Evolutionary conservation across 2,113 vertebrate species (phyloP), one percentile per base, ranked within the genome.

Genomic region (Mormyrus lacerda): DNA sequence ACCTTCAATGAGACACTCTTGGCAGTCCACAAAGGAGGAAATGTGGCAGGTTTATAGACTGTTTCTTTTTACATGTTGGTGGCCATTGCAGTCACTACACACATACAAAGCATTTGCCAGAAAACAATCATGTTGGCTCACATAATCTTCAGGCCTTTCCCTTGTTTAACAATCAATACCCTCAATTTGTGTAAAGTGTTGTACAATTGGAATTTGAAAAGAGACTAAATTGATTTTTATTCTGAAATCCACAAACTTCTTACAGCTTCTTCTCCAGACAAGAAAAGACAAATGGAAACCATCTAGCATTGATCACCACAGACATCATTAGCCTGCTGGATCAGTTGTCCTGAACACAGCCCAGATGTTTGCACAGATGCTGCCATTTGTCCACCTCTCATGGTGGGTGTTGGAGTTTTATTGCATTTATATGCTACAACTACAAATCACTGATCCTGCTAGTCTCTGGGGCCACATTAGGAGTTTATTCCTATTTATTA

Each of bases 311-410:
- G 82, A 84, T 84, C 44, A 47, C 44, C 82, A 13, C 82, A 47
- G 17, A 44, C 82, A n/a, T n/a, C 82, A 47, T 84, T 84, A 84
- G 44, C 24, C 82, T n/a, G 82, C 82, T 47, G 44, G 42, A 84
- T 84, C 44, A 47, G 82, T 10, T 42, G 44, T 84, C 24, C 44
- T 84, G 82, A 84, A 47, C 82, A 47, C 53, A 58, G 73, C 73
- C 88, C 88, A 89, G 88, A 89, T 89, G 88, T 83, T 89, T 44
- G 11, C 73, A 42, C 88, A 83, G 88, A 83, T 89, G 76, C 73
- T 7, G 35, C 7, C 69, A 55, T 89, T 89, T 83, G 48, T 83
- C 73, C 76, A 35, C 24, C 48, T 83, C 31, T 89, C 47, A 53
- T 42, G 31, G 69, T n/a, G 47, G 21, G 73, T 24, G 31, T 82